Conservation (phyloP, 2,113 vertebrate species). For the Myiozetetes cayanensis region DNA sequence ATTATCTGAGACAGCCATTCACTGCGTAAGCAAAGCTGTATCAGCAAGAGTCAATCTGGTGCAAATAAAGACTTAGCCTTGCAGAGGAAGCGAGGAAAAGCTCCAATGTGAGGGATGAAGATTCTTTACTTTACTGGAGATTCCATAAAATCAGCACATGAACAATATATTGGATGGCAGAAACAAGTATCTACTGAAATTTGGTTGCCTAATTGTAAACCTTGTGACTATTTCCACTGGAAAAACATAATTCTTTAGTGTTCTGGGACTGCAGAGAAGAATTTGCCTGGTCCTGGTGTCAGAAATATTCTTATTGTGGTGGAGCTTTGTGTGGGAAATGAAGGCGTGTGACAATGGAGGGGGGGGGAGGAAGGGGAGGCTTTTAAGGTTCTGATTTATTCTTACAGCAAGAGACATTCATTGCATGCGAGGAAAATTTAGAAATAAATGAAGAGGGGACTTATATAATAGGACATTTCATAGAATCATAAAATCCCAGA, state of each 20-base stretch:
- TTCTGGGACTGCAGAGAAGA: background rate
- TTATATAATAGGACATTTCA: background rate
- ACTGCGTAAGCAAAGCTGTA: background rate
- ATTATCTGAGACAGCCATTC: conserved; percentile 16
- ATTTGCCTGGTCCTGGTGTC: background rate
- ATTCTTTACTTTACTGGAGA: background rate
- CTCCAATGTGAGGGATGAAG: background rate
- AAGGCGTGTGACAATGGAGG: accelerated
- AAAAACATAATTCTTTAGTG: background rate
- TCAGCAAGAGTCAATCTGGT: background rate
- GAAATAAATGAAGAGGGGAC: background rate
- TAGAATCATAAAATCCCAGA: background rate
- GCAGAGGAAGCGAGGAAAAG: background rate
- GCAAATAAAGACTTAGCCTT: conserved; percentile 18
- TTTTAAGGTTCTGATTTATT: background rate
- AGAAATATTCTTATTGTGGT: background rate
- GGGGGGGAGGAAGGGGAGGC: background rate
- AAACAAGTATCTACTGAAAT: background rate
- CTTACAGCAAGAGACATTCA: background rate
- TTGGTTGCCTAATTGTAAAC: background rate
- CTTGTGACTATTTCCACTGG: background rate
- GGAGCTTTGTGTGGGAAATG: background rate
- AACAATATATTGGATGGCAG: background rate
- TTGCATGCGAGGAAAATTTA: background rate
- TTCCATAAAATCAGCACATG: background rate